Base-by-base conservation (phyloP, 1,140 invertebrate species). In the Drosophila ohnishii region DNA sequence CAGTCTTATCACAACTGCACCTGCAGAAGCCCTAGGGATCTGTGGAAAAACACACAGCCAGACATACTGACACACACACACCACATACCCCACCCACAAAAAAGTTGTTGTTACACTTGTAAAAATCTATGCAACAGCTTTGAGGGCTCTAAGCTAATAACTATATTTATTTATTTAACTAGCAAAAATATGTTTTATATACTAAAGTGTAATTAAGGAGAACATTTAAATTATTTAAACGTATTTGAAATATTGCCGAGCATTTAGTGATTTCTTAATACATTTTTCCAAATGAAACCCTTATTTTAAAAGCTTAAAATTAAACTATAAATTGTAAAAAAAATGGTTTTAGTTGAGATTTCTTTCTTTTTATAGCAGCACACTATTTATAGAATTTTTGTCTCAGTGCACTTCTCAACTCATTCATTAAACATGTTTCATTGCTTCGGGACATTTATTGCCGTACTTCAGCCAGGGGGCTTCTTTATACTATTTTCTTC, bases 361-460 rank as follows among this genome's bases (percentile, higher is more conserved):
- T 1, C 25, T 5, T 28, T 28, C 25, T 28, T 28, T 28, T 28
- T 28, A 5, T 28, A 28, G 25, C 5, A 0, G 5, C 25, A 28
- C 25, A 13, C 2, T 37, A 9, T 40, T 44, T 40, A 11, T 30
- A 7, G 0, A 16, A 25, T 3, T 13, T 16, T 42, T 25, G 30
- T 34, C 0, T 0, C 14, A 25, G 51, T 42, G 37, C 19, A 22
- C 32, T 40, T 16, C 32, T 22, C 37, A 45, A 10, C 42, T 74
- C 73, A 62, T 71, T 85, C 67, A 77, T 77, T 77, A 85, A 80
- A 74, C 74, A 80, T 70, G 77, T 61, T 80, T 80, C 64, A 85
- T 85, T 84, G 84, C 67, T 16, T 70, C 53, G 67, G 64, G 69
- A 85, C 81, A 77, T 85, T 84, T 80, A 80, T 80, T 78, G 69